A percentile compares a stretch with the other conserved stretches of the same genome.
These are phyloP conservation scores for Thalassarche chlororhynchos DNA, from an alignment of 2,113 vertebrate genomes.

Conservation along the genomic window DNA sequence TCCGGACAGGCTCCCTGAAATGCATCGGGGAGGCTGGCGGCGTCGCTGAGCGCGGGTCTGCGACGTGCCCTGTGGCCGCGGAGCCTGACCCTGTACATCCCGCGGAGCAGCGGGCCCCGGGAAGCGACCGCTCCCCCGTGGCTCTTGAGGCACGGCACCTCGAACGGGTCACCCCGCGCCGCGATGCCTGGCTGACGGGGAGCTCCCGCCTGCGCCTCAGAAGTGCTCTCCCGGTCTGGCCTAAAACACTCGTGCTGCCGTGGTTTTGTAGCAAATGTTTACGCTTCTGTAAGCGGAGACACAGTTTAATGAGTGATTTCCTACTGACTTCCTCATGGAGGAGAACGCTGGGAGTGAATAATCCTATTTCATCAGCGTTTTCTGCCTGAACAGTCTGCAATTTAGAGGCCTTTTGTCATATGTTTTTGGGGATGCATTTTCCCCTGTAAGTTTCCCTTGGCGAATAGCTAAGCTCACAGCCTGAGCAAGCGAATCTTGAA, in stretches of 20 bases:
- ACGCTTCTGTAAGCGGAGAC: rapidly evolving
- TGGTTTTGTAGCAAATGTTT: neutral
- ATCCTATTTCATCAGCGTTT: neutral
- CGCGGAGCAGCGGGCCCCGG: neutral
- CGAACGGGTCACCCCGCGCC: rapidly evolving
- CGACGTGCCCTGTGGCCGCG: rapidly evolving
- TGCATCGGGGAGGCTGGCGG: rapidly evolving
- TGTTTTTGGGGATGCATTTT: neutral
- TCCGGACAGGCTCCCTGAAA: neutral
- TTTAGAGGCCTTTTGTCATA: neutral
- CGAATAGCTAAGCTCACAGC: neutral
- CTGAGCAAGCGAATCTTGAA: neutral
- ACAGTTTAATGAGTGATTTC: neutral
- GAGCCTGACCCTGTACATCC: neutral
- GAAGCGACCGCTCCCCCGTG: rapidly evolving
- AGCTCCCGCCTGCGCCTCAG: rapidly evolving
- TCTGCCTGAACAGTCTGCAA: neutral
- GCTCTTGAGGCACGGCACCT: neutral
- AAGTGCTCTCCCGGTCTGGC: neutral
- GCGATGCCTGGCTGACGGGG: rapidly evolving
- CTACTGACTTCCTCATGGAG: neutral
- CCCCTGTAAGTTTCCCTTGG: neutral
- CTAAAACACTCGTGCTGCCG: rapidly evolving
- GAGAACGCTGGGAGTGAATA: neutral
- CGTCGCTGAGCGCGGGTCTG: rapidly evolving